Percentiles rank a stretch among this genome's conserved stretches.
Evolutionary conservation across 2,113 vertebrate species (phyloP).

Genomic region (Chascanopsetta lugubris): DNA sequence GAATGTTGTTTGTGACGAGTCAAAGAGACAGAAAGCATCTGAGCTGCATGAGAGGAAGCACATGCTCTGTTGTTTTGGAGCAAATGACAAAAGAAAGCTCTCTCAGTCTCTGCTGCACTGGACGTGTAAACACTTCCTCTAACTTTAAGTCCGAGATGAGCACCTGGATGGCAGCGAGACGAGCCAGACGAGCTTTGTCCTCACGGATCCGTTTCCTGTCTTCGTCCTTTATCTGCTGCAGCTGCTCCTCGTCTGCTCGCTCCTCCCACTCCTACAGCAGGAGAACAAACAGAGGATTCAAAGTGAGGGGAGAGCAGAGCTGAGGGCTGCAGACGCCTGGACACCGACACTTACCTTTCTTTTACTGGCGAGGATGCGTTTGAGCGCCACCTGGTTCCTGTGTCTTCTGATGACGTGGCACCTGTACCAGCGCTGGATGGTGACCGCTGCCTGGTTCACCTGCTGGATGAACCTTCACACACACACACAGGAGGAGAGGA

Average conservation of each 20-base stretch:
- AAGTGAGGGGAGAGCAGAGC: background rate
- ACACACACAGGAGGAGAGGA: background rate
- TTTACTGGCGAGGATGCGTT: conserved; percentile 77
- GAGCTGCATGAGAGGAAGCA: too few relatives aligned
- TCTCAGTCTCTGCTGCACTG: background rate
- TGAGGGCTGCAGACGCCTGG: background rate
- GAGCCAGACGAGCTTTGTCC: conserved; percentile 88
- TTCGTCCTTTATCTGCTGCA: conserved; percentile 77
- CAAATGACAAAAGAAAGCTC: background rate
- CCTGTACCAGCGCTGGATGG: conserved; percentile 95
- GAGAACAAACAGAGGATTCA: background rate
- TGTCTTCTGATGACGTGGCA: conserved; percentile 71
- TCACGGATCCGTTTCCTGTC: conserved; percentile 87
- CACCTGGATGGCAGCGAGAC: conserved; percentile 88
- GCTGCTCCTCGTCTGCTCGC: conserved; percentile 72
- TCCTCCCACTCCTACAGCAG: conserved; percentile 84
- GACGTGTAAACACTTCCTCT: background rate
- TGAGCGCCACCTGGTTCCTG: conserved; percentile 67
- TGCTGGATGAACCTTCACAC: conserved; percentile 88
- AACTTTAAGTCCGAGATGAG: background rate
- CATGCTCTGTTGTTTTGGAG: background rate
- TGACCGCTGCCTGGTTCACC: conserved; percentile 88
- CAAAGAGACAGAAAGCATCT: too few relatives aligned
- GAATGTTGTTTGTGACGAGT: too few relatives aligned
- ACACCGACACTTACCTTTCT: conserved; percentile 79